Conservation (phyloP, 2,888 invertebrate species). For the Eupithecia subumbrata region DNA sequence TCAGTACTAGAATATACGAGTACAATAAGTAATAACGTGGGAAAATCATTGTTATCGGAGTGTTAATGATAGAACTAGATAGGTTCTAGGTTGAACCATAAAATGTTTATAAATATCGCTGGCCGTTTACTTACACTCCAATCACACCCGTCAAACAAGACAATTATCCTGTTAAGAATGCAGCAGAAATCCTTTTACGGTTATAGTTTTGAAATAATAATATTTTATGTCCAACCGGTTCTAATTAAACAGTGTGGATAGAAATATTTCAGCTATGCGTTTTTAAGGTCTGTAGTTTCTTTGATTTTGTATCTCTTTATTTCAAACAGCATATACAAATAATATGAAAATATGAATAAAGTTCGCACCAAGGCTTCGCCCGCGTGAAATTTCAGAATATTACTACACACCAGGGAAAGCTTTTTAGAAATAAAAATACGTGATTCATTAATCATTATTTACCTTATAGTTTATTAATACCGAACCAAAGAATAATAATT, state of each 20-base stretch:
- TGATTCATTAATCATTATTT: no score
- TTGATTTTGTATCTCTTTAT: background rate
- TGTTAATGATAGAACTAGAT: background rate
- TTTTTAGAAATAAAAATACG: no score
- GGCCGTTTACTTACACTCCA: conserved; percentile 19
- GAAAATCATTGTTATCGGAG: conserved; percentile 8
- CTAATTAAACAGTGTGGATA: background rate
- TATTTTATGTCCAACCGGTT: conserved; percentile 41
- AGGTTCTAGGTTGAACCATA: background rate
- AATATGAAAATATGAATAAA: no score
- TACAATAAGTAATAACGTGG: conserved; percentile 11
- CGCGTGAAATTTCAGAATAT: no score
- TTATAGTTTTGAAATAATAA: conserved; percentile 43
- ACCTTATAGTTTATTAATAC: no score
- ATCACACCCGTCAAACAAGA: conserved; percentile 41
- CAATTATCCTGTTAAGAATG: conserved; percentile 60
- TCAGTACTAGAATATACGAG: background rate
- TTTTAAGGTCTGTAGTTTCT: background rate
- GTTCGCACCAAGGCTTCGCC: no score
- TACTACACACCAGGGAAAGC: no score
- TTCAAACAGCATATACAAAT: no score
- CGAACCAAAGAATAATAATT: no score
- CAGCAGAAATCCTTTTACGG: conserved; percentile 51
- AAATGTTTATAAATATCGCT: conserved; percentile 13
- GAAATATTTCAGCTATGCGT: background rate